phyloP scores from a whole-genome alignment of 2,888 invertebrate species.

The Geophilus truncorum region DNA sequence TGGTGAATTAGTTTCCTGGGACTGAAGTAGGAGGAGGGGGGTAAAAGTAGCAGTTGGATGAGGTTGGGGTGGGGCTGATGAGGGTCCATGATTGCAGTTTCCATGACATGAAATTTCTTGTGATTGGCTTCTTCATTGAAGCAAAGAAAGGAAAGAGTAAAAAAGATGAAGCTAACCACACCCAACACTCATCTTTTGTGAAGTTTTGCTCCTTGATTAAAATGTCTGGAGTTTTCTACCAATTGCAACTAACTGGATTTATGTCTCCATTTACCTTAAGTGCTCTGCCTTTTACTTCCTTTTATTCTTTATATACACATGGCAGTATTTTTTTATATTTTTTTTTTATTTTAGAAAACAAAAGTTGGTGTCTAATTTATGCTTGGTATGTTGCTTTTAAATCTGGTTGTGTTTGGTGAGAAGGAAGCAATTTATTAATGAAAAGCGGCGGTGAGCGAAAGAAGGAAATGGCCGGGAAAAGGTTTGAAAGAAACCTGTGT shows the following conservation, averaged over 20 bases:
- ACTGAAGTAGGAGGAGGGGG: background rate
- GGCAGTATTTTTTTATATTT: background rate
- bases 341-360: background rate
- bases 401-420: background rate
- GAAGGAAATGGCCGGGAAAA: background rate
- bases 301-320: background rate
- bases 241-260: background rate
- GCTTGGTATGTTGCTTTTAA: background rate
- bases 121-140: background rate
- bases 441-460: background rate
- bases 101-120: conserved; percentile 4
- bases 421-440: background rate
- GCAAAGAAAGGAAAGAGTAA: background rate
- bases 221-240: background rate
- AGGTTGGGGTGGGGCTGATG: background rate
- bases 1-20: background rate
- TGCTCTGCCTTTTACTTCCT: background rate
- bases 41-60: no score
- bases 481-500: background rate
- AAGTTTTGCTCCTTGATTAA: background rate
- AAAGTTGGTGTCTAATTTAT: background rate
- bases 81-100: background rate
- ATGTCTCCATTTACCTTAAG: background rate
- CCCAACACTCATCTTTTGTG: background rate
- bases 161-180: conserved; percentile 10